Percentiles rank a stretch among this genome's conserved stretches.
Conservation (phyloP, 2,888 invertebrate species). For the Eurytoma adleriae region DNA sequence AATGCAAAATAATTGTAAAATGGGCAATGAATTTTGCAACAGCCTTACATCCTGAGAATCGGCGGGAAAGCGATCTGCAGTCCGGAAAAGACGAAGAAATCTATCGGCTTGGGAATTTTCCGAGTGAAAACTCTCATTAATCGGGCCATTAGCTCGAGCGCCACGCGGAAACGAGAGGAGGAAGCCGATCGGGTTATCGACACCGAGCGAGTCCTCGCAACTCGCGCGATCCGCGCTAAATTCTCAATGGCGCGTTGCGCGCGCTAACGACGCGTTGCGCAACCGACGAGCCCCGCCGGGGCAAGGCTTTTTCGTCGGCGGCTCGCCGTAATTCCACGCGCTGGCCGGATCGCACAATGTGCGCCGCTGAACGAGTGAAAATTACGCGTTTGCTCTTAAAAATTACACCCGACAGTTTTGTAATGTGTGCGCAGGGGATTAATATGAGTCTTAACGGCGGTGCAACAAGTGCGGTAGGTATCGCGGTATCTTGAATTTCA, state of each 20-base stretch:
- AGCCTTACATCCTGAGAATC: no score
- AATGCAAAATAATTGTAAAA: no score
- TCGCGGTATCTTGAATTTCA: no score
- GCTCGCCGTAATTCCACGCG: not conserved
- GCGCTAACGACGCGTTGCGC: not conserved
- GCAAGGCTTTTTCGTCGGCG: not conserved
- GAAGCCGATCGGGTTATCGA: constrained; percentile 27
- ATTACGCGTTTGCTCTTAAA: not conserved
- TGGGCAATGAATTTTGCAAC: no score
- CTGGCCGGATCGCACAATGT: not conserved
- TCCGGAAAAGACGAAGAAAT: not conserved
- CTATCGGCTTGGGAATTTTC: constrained; percentile 17
- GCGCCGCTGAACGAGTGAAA: not conserved
- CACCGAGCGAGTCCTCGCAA: constrained; percentile 1
- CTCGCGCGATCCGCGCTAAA: not conserved
- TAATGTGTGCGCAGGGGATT: not conserved
- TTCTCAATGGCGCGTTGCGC: not conserved
- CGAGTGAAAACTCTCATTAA: constrained; percentile 37
- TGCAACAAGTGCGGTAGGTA: no score
- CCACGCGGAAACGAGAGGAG: constrained; percentile 14
- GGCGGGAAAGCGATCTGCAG: not conserved
- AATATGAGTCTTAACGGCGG: not conserved
- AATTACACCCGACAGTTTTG: not conserved
- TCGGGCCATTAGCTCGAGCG: constrained; percentile 23
- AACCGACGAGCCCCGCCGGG: not conserved